Evolutionary conservation across 2,797 vertebrate genomes (phyloP).

Genomic region (Peromyscus melanophrys): DNA sequence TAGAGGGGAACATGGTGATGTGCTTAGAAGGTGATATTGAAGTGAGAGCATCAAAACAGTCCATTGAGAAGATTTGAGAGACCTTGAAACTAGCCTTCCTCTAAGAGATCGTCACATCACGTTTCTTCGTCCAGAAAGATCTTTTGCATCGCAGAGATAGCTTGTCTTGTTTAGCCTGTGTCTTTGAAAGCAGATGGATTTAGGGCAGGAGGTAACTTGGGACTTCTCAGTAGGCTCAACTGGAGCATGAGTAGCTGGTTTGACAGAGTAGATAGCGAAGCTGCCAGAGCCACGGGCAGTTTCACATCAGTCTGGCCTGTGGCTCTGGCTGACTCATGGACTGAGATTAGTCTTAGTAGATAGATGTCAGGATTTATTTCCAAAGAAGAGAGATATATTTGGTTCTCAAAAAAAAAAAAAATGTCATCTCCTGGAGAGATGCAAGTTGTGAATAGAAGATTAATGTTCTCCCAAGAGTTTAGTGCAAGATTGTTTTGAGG

Average conservation of each 20-base stretch:
- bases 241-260: not conserved
- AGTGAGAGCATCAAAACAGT: not conserved
- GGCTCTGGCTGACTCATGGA: not conserved
- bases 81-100: not conserved
- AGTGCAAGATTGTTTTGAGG: not conserved
- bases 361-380: constrained; percentile 29
- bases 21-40: not conserved
- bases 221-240: constrained; percentile 1
- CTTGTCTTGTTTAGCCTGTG: constrained; percentile 38
- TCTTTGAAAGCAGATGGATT: constrained; percentile 40
- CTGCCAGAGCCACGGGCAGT: not conserved
- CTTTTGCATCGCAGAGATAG: constrained; percentile 37
- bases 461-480: constrained; percentile 61
- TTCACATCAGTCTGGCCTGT: not conserved
- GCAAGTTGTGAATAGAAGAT: constrained; percentile 44
- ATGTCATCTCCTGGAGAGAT: not conserved
- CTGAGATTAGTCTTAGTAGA: not conserved
- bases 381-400: constrained; percentile 59
- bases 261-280: not conserved
- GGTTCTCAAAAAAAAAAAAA: constrained; percentile 45
- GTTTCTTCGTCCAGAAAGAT: not conserved
- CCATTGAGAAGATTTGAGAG: not conserved
- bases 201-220: constrained; percentile 45
- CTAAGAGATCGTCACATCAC: not conserved
- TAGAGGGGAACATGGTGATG: not conserved